Conservation (phyloP, 2,888 invertebrate genomes). For the Eupithecia pulchellata region DNA sequence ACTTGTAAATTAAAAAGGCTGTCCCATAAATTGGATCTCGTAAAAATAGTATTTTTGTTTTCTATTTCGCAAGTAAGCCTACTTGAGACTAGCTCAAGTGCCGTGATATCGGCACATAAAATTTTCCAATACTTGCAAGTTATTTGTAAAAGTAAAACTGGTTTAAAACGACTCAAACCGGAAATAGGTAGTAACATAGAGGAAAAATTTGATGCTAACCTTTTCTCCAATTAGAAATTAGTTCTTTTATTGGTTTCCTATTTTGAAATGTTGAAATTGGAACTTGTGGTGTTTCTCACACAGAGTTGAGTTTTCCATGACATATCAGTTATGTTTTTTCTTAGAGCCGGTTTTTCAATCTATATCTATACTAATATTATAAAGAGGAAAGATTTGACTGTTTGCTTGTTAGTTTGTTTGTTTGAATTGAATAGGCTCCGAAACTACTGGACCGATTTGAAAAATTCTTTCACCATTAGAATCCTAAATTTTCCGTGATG, state of each 20-base stretch:
- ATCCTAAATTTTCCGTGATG: too few relatives aligned
- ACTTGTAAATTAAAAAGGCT: slow-evolving; percentile 4
- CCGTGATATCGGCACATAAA: neutral
- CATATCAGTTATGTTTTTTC: neutral
- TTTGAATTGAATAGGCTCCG: too few relatives aligned
- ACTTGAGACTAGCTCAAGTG: slow-evolving; percentile 5
- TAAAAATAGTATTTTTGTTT: slow-evolving; percentile 11
- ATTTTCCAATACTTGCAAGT: slow-evolving; percentile 3
- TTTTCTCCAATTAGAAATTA: neutral
- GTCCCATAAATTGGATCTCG: neutral
- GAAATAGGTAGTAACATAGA: neutral
- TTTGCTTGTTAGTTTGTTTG: too few relatives aligned
- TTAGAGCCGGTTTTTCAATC: neutral
- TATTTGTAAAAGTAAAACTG: slow-evolving; percentile 11
- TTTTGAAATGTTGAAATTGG: neutral
- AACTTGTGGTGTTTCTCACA: neutral
- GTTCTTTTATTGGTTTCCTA: neutral
- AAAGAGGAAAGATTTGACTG: too few relatives aligned
- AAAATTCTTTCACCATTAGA: too few relatives aligned
- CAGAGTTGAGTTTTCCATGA: neutral
- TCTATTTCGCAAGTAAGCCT: slow-evolving; percentile 12
- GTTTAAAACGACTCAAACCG: neutral
- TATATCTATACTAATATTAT: too few relatives aligned
- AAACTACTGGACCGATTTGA: too few relatives aligned
- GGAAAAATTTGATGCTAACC: neutral